Evolutionary conservation across 1,140 invertebrate species (phyloP), one percentile per base, ranked within the genome.

Genomic region (Hycleus cichorii): DNA sequence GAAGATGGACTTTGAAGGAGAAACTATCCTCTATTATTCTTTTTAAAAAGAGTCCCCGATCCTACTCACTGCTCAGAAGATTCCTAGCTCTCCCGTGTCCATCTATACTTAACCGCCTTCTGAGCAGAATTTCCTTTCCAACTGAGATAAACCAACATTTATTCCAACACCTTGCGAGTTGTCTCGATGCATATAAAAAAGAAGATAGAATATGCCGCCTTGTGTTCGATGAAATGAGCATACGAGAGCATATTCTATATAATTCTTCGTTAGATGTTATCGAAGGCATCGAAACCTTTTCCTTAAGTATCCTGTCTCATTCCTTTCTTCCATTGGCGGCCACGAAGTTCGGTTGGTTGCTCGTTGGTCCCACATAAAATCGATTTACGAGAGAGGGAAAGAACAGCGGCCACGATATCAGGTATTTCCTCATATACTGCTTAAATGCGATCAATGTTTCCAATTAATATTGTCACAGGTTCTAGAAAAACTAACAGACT

Each of bases 161-260:
- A 25, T 38, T 62, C 4, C n/a, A n/a, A 27, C n/a, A 59, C 49
- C 8, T 53, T 59, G 38, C 27, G 51, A 54, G n/a, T 32, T 32
- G 27, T 7, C 27, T 32, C 12, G 46, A 6, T 50, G 32, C 25
- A 49, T 25, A n/a, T 49, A 50, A 51, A 49, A 24, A 49, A 59
- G 52, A 8, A 54, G 52, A 62, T 49, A 40, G 40, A 32, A 53
- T 45, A 44, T 49, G 52, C 27, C 11, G 27, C 7, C 26, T 61
- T 27, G 12, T 53, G 9, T 61, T 57, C 47, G 59, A 61, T 46
- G 59, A 61, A 57, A 47, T 58, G 8, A 32, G 44, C 46, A 47
- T 62, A 5, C 18, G 25, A 27, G 12, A 27, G 27, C 47, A 57
- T 2, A 51, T 62, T 38, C 24, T 49, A 46, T 62, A 62, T 54